A percentile compares a stretch with the other conserved stretches of the same genome.
Conservation (phyloP, 2,888 invertebrate species). For the Nymphalis polychloros region DNA sequence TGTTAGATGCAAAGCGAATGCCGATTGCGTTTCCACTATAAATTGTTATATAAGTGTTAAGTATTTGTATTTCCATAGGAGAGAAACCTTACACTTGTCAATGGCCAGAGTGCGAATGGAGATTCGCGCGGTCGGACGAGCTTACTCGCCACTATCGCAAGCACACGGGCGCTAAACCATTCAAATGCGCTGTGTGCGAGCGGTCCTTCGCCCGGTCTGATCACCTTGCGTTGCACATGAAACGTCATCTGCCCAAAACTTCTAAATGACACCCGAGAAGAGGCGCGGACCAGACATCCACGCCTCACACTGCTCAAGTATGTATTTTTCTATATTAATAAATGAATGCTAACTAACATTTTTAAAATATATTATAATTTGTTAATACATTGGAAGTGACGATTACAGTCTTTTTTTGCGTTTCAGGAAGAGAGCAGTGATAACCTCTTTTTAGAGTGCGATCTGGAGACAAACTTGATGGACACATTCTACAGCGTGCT, state of each 20-base stretch:
- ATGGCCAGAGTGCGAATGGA: slow-evolving; percentile 99
- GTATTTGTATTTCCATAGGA: slow-evolving; percentile 82
- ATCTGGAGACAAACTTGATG: slow-evolving; percentile 73
- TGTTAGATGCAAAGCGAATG: slow-evolving; percentile 22
- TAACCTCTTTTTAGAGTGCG: slow-evolving; percentile 75
- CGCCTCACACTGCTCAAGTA: slow-evolving; percentile 66
- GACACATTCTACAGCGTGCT: slow-evolving; percentile 75
- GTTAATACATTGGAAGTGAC: neutral
- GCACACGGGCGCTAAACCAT: slow-evolving; percentile 98
- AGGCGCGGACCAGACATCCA: slow-evolving; percentile 73
- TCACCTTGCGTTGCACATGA: slow-evolving; percentile 98
- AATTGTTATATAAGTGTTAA: slow-evolving; percentile 6
- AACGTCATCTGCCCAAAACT: slow-evolving; percentile 95
- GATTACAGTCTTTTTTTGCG: neutral
- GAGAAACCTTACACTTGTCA: slow-evolving; percentile 99
- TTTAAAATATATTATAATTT: neutral
- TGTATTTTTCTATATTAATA: neutral
- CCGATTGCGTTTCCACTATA: neutral
- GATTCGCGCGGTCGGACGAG: slow-evolving; percentile 97
- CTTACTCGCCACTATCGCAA: slow-evolving; percentile 97
- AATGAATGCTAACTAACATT: too few relatives aligned
- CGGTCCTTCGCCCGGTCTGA: slow-evolving; percentile 97
- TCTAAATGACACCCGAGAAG: slow-evolving; percentile 84
- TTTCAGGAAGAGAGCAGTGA: slow-evolving; percentile 76
- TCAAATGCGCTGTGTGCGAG: slow-evolving; percentile 97